Evolutionary conservation across 2,113 vertebrate species (phyloP).

Genomic region (Galeopterus variegatus): DNA sequence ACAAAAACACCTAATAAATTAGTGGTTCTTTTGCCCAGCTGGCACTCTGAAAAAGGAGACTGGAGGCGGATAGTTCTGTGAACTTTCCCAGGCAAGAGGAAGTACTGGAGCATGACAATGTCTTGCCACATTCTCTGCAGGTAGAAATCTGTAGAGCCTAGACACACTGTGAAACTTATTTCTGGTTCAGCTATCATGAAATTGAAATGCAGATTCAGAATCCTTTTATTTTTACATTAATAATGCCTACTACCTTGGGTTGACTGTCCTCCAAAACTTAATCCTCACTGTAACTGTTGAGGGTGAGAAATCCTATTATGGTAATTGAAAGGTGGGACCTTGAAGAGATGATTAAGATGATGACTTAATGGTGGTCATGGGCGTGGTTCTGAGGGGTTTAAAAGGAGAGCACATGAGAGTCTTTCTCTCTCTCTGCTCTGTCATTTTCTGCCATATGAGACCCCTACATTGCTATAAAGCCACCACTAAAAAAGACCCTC

Average conservation of each 20-base stretch:
- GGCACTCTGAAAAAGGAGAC: conserved; percentile 48
- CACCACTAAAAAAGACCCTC: too few relatives aligned
- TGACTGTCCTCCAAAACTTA: too few relatives aligned
- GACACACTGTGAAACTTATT: conserved; percentile 20
- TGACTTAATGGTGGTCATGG: too few relatives aligned
- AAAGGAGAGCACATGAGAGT: too few relatives aligned
- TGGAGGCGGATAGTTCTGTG: conserved; percentile 1
- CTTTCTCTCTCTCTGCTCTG: too few relatives aligned
- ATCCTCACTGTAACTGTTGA: too few relatives aligned
- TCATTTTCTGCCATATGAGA: too few relatives aligned
- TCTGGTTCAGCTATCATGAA: conserved; percentile 50
- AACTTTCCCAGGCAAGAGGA: conserved; percentile 45
- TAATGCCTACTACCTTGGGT: background rate
- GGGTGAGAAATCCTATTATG: too few relatives aligned
- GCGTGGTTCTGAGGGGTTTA: too few relatives aligned
- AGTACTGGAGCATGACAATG: background rate
- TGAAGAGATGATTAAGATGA: too few relatives aligned
- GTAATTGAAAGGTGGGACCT: too few relatives aligned
- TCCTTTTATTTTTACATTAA: background rate
- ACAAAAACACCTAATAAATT: conserved; percentile 69
- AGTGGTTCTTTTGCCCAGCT: conserved; percentile 71
- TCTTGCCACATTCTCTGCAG: conserved; percentile 53
- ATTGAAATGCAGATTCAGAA: conserved; percentile 50
- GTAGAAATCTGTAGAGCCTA: conserved; percentile 43
- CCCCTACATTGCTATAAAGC: too few relatives aligned